These are phyloP conservation scores for Astropecten irregularis DNA, from an alignment of 53 echinoderm and acorn worm species.

Conservation along the genomic window DNA sequence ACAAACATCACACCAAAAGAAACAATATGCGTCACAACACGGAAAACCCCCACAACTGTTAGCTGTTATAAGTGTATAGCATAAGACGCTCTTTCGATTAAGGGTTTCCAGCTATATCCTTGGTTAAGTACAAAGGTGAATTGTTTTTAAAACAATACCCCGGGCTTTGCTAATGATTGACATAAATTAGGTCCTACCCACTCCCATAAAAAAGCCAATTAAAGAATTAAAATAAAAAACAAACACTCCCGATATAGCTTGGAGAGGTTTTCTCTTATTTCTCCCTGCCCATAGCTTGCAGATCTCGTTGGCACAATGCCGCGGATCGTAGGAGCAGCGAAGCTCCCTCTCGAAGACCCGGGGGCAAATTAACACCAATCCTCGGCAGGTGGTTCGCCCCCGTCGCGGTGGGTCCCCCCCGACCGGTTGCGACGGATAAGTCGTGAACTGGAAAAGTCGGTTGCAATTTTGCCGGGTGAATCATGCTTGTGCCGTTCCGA, in stretches of 20 bases:
- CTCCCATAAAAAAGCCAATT: constrained; percentile 1
- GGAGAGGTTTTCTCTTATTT: no score
- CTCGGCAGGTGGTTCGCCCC: constrained; percentile 18
- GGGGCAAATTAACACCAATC: constrained; percentile 54
- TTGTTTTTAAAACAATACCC: background rate
- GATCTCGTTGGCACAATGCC: no score
- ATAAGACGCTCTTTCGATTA: no score
- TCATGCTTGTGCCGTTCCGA: constrained; percentile 5
- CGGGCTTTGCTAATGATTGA: background rate
- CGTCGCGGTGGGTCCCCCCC: background rate
- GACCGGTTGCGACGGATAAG: background rate
- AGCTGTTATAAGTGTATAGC: no score
- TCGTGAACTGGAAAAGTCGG: background rate
- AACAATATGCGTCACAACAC: no score
- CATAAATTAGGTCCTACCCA: background rate
- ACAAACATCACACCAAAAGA: no score
- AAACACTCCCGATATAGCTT: no score
- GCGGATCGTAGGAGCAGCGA: no score
- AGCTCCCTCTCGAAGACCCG: background rate
- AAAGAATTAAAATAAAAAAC: background rate
- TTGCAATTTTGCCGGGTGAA: background rate
- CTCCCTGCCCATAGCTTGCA: no score
- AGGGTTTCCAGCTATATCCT: no score
- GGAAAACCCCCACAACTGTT: no score
- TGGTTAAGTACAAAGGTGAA: no score